Evolutionary conservation across 2,113 vertebrate species (phyloP).

Genomic region (Tauraco erythrolophus): DNA sequence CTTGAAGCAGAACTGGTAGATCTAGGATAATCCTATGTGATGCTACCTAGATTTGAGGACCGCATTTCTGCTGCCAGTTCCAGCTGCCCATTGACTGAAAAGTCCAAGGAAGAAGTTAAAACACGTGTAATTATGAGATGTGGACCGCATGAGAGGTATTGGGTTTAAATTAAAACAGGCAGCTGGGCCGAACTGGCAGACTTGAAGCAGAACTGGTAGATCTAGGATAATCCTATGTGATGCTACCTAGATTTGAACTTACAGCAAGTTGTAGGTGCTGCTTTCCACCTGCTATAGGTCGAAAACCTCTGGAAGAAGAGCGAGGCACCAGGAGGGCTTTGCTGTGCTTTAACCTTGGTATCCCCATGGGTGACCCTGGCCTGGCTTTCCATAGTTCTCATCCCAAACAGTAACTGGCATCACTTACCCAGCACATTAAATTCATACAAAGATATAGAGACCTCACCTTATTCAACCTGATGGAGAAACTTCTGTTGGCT

Average conservation of each 20-base stretch:
- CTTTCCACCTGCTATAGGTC: background rate
- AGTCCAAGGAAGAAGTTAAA: background rate
- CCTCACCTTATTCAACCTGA: background rate
- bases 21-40: background rate
- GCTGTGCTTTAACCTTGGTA: no score
- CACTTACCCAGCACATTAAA: background rate
- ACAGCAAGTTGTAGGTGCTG: background rate
- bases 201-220: background rate
- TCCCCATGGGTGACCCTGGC: background rate
- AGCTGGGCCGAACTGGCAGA: accelerated
- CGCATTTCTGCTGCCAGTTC: background rate
- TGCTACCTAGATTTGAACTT: background rate
- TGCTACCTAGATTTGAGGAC: background rate
- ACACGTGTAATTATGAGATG: background rate
- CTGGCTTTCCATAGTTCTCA: background rate
- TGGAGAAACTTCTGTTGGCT: background rate
- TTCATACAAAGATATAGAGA: background rate
- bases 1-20: background rate
- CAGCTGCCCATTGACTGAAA: background rate
- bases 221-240: background rate
- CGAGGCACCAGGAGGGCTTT: background rate
- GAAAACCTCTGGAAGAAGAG: background rate
- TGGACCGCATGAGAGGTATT: accelerated
- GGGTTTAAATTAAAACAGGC: background rate
- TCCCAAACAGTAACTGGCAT: background rate